phyloP scores from a whole-genome alignment of 2,797 vertebrate genomes.

The Leucoraja ocellata region DNA sequence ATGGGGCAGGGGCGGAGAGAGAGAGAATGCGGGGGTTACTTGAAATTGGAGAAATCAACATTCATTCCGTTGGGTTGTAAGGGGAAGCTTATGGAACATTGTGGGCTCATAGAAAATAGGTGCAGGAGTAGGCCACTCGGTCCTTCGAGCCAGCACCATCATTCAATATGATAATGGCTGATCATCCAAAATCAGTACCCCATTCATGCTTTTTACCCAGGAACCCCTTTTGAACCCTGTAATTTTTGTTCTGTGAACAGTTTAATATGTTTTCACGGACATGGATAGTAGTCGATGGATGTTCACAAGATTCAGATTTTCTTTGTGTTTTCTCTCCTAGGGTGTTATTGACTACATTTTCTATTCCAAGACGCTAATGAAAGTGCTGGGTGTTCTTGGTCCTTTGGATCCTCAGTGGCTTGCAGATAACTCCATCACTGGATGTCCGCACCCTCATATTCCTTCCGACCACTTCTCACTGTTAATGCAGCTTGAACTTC shows the following conservation, averaged over 20 bases:
- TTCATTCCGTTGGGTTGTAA: too few species aligned
- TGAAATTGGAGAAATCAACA: too few species aligned
- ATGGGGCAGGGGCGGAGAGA: too few species aligned
- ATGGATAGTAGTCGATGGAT: neutral
- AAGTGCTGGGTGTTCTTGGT: slow-evolving; percentile 83
- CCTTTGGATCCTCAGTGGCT: slow-evolving; percentile 96
- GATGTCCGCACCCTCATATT: slow-evolving; percentile 96
- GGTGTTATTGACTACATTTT: slow-evolving; percentile 99
- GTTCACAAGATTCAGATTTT: neutral
- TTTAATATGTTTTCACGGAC: neutral
- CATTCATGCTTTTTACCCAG: too few species aligned
- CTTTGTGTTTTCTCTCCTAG: slow-evolving; percentile 55
- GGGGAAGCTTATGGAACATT: too few species aligned
- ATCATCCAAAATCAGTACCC: too few species aligned
- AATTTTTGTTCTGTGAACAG: neutral
- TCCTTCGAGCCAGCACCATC: too few species aligned
- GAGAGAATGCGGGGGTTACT: too few species aligned
- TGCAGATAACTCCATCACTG: slow-evolving; percentile 89
- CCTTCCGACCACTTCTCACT: slow-evolving; percentile 99
- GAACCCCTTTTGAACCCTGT: neutral
- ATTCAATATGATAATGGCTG: too few species aligned
- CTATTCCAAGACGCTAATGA: slow-evolving; percentile 95
- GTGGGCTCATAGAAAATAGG: too few species aligned
- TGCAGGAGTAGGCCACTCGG: too few species aligned
- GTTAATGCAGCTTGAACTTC: slow-evolving; percentile 94